These are phyloP conservation scores for Apis dorsata DNA, from an alignment of 1,140 invertebrate species.

Conservation along the genomic window DNA sequence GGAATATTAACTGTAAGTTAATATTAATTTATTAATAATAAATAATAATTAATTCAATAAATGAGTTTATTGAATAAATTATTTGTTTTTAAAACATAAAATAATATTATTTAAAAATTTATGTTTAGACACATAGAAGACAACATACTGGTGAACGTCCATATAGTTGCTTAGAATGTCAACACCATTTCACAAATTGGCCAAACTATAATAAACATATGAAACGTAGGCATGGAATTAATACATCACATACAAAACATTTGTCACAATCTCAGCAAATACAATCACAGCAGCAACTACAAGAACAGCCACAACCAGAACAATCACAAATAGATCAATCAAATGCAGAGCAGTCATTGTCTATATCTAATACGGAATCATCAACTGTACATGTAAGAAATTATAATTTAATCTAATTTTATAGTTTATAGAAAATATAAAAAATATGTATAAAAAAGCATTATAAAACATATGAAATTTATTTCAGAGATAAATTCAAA, in stretches of 20 bases:
- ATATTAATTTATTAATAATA: too few relatives aligned
- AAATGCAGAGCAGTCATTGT: conserved; percentile 50
- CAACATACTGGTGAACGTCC: conserved; percentile 83
- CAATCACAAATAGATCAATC: conserved; percentile 60
- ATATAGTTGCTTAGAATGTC: conserved; percentile 81
- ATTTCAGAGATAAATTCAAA: not conserved
- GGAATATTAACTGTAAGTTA: conserved; percentile 82
- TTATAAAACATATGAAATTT: not conserved
- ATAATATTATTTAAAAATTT: conserved; percentile 15
- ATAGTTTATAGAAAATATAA: not conserved
- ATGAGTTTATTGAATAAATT: too few relatives aligned
- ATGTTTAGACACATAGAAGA: conserved; percentile 82
- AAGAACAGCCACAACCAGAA: conserved; percentile 50
- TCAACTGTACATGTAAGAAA: conserved; percentile 71
- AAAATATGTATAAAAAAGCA: not conserved
- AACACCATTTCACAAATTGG: conserved; percentile 88
- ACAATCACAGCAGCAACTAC: conserved; percentile 65
- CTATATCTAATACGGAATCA: conserved; percentile 60
- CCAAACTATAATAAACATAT: conserved; percentile 89
- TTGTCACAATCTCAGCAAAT: conserved; percentile 63
- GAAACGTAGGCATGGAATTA: conserved; percentile 85
- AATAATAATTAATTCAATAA: conserved; percentile 13
- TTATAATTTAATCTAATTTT: conserved; percentile 28
- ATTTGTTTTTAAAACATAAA: not conserved
- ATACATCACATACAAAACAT: conserved; percentile 78